Conservation (phyloP, 1,140 invertebrate genomes). For the Diabrotica virgifera region DNA sequence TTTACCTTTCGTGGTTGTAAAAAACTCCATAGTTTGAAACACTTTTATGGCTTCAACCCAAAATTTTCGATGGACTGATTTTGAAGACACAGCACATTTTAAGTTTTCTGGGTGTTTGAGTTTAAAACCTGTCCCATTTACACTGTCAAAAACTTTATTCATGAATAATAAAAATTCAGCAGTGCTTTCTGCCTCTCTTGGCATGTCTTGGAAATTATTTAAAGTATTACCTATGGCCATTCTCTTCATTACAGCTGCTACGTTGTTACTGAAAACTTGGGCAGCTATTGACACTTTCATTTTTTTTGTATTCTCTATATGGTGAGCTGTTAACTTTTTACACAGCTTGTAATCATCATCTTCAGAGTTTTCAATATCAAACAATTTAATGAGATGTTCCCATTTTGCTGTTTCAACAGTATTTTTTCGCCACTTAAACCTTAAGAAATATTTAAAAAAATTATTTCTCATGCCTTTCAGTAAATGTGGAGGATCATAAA, state of each 20-base stretch:
- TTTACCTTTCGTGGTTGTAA: slow-evolving; percentile 5
- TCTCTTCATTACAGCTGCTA: slow-evolving; percentile 18
- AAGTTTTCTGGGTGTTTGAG: neutral
- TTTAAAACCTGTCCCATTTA: neutral
- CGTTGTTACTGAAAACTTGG: slow-evolving; percentile 22
- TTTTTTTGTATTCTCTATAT: slow-evolving; percentile 19
- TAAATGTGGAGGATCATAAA: slow-evolving; percentile 14
- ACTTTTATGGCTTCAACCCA: slow-evolving; percentile 6
- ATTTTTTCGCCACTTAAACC: neutral
- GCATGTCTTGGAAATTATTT: neutral
- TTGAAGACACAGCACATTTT: slow-evolving; percentile 12
- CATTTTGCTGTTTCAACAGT: slow-evolving; percentile 3
- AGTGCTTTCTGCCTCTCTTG: slow-evolving; percentile 9
- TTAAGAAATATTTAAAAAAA: slow-evolving; percentile 5
- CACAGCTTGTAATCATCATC: slow-evolving; percentile 17
- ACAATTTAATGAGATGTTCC: slow-evolving; percentile 9
- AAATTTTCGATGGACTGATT: slow-evolving; percentile 3
- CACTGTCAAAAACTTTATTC: slow-evolving; percentile 17
- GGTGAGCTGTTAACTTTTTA: slow-evolving; percentile 13
- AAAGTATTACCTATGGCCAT: neutral
- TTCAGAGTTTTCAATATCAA: slow-evolving; percentile 8
- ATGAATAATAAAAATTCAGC: slow-evolving; percentile 14
- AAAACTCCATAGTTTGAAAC: neutral
- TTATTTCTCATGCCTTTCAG: slow-evolving; percentile 19
- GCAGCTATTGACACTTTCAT: slow-evolving; percentile 16